Evolutionary conservation across 2,113 vertebrate species (phyloP).

Genomic region (Gavialis gangeticus): DNA sequence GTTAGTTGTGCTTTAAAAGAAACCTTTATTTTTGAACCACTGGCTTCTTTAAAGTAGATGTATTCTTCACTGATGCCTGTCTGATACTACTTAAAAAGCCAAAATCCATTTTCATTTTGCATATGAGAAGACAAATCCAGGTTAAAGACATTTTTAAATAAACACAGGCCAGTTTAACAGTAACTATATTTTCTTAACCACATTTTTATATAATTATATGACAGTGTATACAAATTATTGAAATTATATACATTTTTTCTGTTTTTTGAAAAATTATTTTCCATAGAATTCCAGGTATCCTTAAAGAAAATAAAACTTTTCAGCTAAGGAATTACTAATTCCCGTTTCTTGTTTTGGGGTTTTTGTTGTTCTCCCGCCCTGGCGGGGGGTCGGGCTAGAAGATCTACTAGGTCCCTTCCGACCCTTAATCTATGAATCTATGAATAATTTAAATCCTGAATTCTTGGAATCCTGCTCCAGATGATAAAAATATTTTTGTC

Average conservation of each 20-base stretch:
- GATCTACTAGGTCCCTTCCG: no score
- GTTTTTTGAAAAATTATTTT: neutral
- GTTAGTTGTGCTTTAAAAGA: neutral
- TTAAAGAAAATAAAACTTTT: neutral
- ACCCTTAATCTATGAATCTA: no score
- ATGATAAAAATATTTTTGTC: neutral
- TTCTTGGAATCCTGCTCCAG: neutral
- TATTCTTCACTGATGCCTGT: neutral
- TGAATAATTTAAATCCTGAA: neutral
- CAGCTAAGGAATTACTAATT: neutral
- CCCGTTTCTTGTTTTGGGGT: no score
- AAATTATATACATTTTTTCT: neutral
- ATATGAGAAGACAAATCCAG: neutral
- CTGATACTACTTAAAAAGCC: neutral
- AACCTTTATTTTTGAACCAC: neutral
- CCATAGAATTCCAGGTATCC: neutral
- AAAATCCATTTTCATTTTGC: neutral
- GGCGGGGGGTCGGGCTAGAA: no score
- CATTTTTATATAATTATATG: neutral
- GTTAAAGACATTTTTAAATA: neutral
- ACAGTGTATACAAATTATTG: neutral
- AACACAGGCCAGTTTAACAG: neutral
- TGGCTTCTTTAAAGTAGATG: constrained; percentile 56
- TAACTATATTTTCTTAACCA: neutral
- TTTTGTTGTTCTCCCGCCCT: no score